These are phyloP conservation scores for Chalcosyrphus nemorum DNA, from an alignment of 2,888 invertebrate species.

Conservation along the genomic window DNA sequence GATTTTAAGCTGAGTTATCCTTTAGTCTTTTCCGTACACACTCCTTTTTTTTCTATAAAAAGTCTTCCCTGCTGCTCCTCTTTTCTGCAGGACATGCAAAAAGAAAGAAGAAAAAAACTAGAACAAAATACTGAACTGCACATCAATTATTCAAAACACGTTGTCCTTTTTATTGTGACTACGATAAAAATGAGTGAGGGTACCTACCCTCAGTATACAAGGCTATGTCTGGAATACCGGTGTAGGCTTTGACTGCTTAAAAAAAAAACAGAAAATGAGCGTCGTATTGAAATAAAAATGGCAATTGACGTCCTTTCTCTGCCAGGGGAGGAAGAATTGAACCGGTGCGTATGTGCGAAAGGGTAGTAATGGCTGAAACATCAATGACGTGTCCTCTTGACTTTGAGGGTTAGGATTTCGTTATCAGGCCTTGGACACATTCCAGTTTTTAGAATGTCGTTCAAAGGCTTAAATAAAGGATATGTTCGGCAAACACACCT, in stretches of 20 bases:
- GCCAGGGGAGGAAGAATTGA: not conserved
- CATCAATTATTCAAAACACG: conserved; percentile 72
- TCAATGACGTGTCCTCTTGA: conserved; percentile 12
- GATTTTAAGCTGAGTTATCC: conserved; percentile 66
- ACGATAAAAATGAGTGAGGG: conserved; percentile 55
- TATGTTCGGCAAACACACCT: not conserved
- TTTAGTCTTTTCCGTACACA: conserved; percentile 46
- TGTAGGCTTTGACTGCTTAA: conserved; percentile 1
- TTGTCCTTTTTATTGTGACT: conserved; percentile 66
- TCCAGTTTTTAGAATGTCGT: not conserved
- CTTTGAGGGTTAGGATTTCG: conserved; percentile 6
- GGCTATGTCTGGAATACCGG: not conserved
- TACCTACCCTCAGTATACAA: not conserved
- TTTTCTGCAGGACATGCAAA: not conserved
- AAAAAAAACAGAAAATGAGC: too few relatives aligned
- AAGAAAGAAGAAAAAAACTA: conserved; percentile 11
- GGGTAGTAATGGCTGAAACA: conserved; percentile 17
- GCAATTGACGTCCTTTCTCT: not conserved
- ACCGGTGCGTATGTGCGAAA: not conserved
- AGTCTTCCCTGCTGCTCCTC: too few relatives aligned
- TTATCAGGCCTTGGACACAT: not conserved
- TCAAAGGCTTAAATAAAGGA: not conserved
- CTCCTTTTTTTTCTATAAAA: not conserved
- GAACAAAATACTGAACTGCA: conserved; percentile 63
- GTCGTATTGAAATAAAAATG: conserved; percentile 30